Conservation (phyloP, 2,113 vertebrate genomes). For the Damaliscus lunatus region DNA sequence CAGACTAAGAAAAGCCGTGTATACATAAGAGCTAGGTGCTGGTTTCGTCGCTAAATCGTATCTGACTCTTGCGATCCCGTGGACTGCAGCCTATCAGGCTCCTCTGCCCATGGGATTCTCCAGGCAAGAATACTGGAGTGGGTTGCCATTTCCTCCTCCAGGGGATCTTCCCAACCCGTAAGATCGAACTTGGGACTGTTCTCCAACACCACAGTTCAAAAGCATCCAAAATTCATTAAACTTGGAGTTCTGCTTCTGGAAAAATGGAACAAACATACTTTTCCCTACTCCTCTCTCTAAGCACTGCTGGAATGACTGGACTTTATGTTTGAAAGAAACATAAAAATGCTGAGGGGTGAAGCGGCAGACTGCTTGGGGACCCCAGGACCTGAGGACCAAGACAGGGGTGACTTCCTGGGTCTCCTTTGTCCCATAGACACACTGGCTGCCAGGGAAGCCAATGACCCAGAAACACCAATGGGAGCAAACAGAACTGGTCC, state of each 20-base stretch:
- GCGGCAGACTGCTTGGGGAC: not conserved
- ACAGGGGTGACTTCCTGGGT: not conserved
- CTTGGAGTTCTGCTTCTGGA: not conserved
- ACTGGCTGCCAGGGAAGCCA: not conserved
- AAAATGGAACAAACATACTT: not conserved
- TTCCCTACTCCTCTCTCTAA: not conserved
- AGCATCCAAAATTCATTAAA: not conserved
- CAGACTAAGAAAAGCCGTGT: not conserved
- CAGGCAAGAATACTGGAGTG: not conserved
- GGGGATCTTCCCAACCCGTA: not conserved
- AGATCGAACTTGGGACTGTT: too few species aligned
- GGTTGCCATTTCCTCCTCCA: not conserved
- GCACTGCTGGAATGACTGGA: not conserved
- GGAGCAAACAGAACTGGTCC: not conserved
- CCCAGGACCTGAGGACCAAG: not conserved
- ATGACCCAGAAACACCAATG: not conserved
- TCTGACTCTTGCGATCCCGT: rapidly evolving
- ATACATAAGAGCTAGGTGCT: not conserved
- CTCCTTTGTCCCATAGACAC: not conserved
- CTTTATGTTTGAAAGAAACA: not conserved
- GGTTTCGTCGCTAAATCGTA: not conserved
- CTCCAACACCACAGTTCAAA: not conserved
- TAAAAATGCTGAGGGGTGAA: not conserved
- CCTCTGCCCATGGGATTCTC: not conserved
- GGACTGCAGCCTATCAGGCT: not conserved